Base-by-base conservation (phyloP, 1,140 invertebrate genomes). In the Prorops nasuta region DNA sequence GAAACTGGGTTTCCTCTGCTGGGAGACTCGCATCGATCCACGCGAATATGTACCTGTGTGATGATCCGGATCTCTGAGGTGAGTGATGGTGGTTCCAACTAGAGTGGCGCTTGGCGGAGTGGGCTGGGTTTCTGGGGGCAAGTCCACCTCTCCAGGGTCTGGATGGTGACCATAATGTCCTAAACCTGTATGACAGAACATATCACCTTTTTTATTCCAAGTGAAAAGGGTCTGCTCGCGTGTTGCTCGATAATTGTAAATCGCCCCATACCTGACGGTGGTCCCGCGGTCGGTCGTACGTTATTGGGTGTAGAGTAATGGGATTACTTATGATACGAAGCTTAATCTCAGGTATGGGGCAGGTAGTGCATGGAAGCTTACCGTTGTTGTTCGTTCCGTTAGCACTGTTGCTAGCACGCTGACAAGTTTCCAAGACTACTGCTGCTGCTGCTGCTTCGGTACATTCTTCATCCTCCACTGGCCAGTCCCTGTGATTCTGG, bases 101-200 rank as follows among this genome's bases (percentile, higher is more conserved):
- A 80, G 69, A 7, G 80, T 81, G 10, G 80, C 79, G 35, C 75
- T 78, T 0, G 80, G 79, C 43, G 77, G 77, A 18, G 77, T 73
- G 10, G 79, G 79, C 47, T 79, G 72, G 1, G 76, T 76, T 48
- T 75, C 76, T 15, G 77, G 76, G 21, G 77, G 73, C 16, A 79
- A 58, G 56, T 79, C 78, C 19, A 79, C 79, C 42, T 79, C 77
- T 47, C 66, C 73, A 14, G 76, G 76, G 57, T 78, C 76, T 20
- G 74, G 71, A 65, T 78, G 76, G 50, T 77, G 74, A 50, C 71
- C 76, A 44, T 78, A 78, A 54, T 78, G 76, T 53, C 76, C 76
- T 55, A 78, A 63, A 21, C 76, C 76, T 75, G 76, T 73, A 65
- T 77, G 72, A 76, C 76, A 77, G 58, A 77, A 77, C 74, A 77